Evolutionary conservation across 2,888 invertebrate genomes (phyloP).

Genomic region (Scaptomyza caliginosa): DNA sequence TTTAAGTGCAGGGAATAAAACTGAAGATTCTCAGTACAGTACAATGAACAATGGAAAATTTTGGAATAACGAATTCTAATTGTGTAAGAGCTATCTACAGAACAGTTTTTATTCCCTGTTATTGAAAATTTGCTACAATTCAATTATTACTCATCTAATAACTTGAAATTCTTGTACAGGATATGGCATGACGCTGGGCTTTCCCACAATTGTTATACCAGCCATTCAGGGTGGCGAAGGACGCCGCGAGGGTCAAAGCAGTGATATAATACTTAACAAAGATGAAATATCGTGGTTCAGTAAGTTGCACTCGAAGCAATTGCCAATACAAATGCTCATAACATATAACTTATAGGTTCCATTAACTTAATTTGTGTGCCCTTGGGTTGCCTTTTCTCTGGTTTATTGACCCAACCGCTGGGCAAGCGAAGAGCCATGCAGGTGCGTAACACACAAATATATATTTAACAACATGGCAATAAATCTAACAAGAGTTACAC

Average conservation of each 20-base stretch:
- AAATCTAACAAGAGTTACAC: not conserved
- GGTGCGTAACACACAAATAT: constrained; percentile 58
- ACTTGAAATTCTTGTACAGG: constrained; percentile 80
- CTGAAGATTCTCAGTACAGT: not conserved
- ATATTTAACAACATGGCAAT: not conserved
- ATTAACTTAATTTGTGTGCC: constrained; percentile 92
- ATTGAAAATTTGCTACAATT: not conserved
- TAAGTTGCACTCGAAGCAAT: constrained; percentile 81
- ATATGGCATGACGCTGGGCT: constrained; percentile 92
- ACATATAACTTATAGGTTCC: constrained; percentile 86
- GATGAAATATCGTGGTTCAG: constrained; percentile 91
- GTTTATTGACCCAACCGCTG: constrained; percentile 88
- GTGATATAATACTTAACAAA: constrained; percentile 85
- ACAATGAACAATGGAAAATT: constrained; percentile 9
- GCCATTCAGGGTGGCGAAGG: constrained; percentile 86
- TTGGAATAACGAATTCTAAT: no score
- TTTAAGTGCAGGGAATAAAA: constrained; percentile 36
- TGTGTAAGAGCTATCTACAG: no score
- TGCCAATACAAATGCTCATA: not conserved
- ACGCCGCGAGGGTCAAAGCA: constrained; percentile 68
- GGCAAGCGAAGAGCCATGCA: constrained; percentile 92
- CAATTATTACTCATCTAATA: not conserved
- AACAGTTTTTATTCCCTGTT: constrained; percentile 13
- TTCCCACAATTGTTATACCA: constrained; percentile 92
- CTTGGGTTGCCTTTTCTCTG: constrained; percentile 90